Evolutionary conservation across 2,888 invertebrate genomes (phyloP), one percentile per base, ranked within the genome.

Genomic region (Lycia hirtaria): DNA sequence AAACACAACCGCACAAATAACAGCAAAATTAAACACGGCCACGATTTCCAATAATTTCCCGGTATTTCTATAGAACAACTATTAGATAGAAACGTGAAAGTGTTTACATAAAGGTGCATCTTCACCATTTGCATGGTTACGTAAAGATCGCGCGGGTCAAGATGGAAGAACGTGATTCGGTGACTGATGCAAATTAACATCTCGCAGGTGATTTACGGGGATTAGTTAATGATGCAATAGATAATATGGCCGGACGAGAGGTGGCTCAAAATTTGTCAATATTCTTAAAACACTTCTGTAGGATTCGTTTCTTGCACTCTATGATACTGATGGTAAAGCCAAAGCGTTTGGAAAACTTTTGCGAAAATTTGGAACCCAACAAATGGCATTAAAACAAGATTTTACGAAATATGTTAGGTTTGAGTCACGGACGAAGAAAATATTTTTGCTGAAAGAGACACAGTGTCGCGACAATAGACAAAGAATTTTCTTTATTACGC

Each of bases 21-120:
- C 56, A 38, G 45, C 35, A 28, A 49, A 59, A 64, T 62, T 60
- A 59, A 56, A 59, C 60, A 60, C 56, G 56, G 43, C 58, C 61
- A 63, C 63, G 63, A 73, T 70, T 72, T 67, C 65, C 69, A 65
- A 64, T 71, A 68, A 70, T 72, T 70, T 71, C 62, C 63, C 62
- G 45, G 51, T 62, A 53, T 65, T 54, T 55, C 41, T 59, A 71
- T 73, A 69, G 60, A 68, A 64, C 60, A 74, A 69, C 73, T 72
- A 75, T 73, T 78, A 75, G 69, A 66, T 70, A 67, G 62, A 51
- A 71, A 75, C 76, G 86, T 83, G 88, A 88, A 88, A 88, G 87
- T 84, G 86, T 88, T 86, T 85, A 85, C 81, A 81, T 80, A 83
- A 83, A 85, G 72, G 83, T 77, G 82, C 83, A 87, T 89, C 88